Conservation (phyloP, 2,888 invertebrate genomes). For the Tipula confusa region DNA sequence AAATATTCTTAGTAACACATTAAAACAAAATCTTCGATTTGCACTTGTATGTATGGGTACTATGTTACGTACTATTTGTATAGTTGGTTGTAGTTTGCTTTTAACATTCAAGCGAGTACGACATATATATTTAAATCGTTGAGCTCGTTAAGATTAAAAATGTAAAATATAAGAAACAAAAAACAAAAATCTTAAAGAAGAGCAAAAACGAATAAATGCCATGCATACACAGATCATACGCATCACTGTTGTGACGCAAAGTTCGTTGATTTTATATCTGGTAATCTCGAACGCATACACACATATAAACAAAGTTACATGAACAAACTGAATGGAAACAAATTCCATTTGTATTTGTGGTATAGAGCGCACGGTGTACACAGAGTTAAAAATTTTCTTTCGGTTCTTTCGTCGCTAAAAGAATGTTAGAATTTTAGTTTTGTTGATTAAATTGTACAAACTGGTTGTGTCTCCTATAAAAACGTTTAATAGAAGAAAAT, state of each 20-base stretch:
- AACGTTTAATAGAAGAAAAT: neutral
- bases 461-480: neutral
- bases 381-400: neutral
- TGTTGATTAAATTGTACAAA: neutral
- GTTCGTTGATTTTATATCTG: neutral
- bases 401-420: constrained; percentile 12
- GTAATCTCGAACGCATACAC: neutral
- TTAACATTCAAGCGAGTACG: neutral
- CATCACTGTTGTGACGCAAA: constrained; percentile 3
- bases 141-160: neutral
- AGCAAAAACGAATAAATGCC: neutral
- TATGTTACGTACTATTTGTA: neutral
- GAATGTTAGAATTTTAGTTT: constrained; percentile 20
- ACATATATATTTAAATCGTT: neutral
- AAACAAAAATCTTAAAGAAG: neutral
- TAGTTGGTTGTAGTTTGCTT: neutral
- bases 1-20: too few species aligned
- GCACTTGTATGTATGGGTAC: neutral
- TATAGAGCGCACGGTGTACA: neutral
- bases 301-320: neutral
- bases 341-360: constrained; percentile 12
- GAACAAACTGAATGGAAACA: neutral
- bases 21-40: too few species aligned
- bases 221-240: neutral
- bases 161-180: too few species aligned